Evolutionary conservation across 2,797 vertebrate species (phyloP), one percentile per base, ranked within the genome.

Genomic region (Platalea minor): DNA sequence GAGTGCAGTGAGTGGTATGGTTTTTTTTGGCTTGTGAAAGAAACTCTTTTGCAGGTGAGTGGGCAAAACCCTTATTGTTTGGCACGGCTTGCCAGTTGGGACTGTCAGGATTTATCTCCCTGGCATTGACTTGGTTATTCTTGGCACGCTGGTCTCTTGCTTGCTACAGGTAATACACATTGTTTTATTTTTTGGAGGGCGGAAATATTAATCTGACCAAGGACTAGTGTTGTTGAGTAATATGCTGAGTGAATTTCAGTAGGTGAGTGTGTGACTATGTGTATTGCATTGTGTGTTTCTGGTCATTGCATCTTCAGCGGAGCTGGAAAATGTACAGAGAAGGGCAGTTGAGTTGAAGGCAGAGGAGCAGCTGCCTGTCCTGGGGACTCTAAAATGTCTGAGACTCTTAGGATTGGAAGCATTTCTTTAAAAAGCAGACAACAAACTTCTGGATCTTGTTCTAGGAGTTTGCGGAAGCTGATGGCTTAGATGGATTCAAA

Each of bases 61-160:
- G 64, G 45, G 60, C 56, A 94, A 88, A 89, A 1, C 12, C 39
- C 37, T 53, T 54, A 18, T 50, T 56, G 10, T 59, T 88, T 70
- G 48, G 25, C 68, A 76, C 0, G 0, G 59, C 67, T 73, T 80
- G 35, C 39, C 19, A 8, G 28, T 43, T 64, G 54, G 20, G 64
- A 37, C 73, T 0, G 0, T 31, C 1, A 0, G 73, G 43, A 18
- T 73, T 89, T 41, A 19, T 56, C 54, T 84, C 57, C 39, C 25
- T 63, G 41, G 57, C 10, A 0, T 28, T 25, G 53, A 33, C 48
- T 84, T 0, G 0, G 29, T 85, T 82, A 11, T 45, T 70, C n/a
- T 12, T 93, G 91, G 68, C 15, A 2, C 0, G 0, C 39, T 39
- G 46, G 20, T 54, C 56, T 82, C 24, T 59, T 73, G 51, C 31